Base-by-base conservation (phyloP, 2,888 invertebrate genomes). In the Xestia rhomboidea region DNA sequence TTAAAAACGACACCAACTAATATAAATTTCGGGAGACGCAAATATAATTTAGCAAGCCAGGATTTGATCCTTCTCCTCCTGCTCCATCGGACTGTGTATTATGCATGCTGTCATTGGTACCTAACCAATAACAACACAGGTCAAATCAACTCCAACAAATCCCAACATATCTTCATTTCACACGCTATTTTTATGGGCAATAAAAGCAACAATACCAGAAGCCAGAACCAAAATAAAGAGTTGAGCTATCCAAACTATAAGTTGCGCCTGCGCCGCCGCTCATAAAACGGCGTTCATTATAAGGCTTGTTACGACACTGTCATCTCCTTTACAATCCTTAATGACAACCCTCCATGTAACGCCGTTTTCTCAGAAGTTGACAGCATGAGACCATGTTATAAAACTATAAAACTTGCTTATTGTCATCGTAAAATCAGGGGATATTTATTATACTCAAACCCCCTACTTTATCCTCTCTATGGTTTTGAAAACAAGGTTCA, bases 331-430 rank as follows among this genome's bases (percentile, higher is more conserved):
- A 96, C 94, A 93, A 91, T 92, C 95, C 88, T 90, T 96, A 96
- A 96, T 96, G 95, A 95, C 95, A 95, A 91, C 91, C 83, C 83
- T 85, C 84, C 83, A 79, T 73, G 80, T 79, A 64, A 85, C 86
- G 88, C 82, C 90, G 88, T 90, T 89, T 96, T 96, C 96, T 93
- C 92, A 94, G 96, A 96, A 96, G 96, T 95, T 95, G 95, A 95
- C 96, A 95, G 92, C 90, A 88, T 89, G 90, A 90, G 89, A 89
- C 91, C 88, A 84, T 79, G 85, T 86, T 91, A 95, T 96, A 95
- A 95, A 96, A 92, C 91, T 90, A 94, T 96, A 96, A 95, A 96
- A 94, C 93, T 91, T 92, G 93, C 91, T 93, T 94, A 95, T 95
- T 95, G 94, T 93, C 89, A 90, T 91, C 92, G 90, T 95, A 95